Base-by-base conservation (phyloP, 2,113 vertebrate species). In the Burhinus oedicnemus region DNA sequence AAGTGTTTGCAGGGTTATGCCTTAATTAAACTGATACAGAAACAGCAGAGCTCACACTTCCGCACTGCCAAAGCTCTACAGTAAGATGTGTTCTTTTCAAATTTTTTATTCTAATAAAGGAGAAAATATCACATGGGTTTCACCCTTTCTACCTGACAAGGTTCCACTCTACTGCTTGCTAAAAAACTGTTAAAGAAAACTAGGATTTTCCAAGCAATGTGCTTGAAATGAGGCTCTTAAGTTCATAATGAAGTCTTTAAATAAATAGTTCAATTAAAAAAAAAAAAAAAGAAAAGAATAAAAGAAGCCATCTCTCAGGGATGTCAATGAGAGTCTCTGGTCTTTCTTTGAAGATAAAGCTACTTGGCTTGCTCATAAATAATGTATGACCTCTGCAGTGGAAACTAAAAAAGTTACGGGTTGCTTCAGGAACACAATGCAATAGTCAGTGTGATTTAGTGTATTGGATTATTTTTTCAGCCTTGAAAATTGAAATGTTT, bases 301-400 rank as follows among this genome's bases (percentile, higher is more conserved):
- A 16, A 47, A 72, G 14, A 45, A 58, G 19, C 2, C 2, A 15
- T 76, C 47, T 88, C 36, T 65, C 27, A 70, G 32, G 40, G 45
- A 36, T 86, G 45, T 74, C 62, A 85, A 11, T 66, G 60, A 89
- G 55, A 71, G 7, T 88, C 32, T 62, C 57, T 57, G 34, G 26
- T 83, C 40, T 81, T 92, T 90, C 75, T 86, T 83, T 93, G 80
- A 92, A 88, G 83, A 65, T 76, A 76, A 92, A 96, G 51, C 15
- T 91, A 44, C 40, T 80, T 93, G 58, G 2, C 19, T 89, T 79
- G 19, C 51, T 95, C 17, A 89, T 95, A 90, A 92, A 90, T 95
- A 87, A 90, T 83, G 10, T 38, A 96, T 78, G 7, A 2, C 8
- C 36, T 88, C 54, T 74, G 19, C 58, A 90, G 34, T 49, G n/a